Base-by-base conservation (phyloP, 2,113 vertebrate genomes). In the Sinocyclocheilus maitianheensis region DNA sequence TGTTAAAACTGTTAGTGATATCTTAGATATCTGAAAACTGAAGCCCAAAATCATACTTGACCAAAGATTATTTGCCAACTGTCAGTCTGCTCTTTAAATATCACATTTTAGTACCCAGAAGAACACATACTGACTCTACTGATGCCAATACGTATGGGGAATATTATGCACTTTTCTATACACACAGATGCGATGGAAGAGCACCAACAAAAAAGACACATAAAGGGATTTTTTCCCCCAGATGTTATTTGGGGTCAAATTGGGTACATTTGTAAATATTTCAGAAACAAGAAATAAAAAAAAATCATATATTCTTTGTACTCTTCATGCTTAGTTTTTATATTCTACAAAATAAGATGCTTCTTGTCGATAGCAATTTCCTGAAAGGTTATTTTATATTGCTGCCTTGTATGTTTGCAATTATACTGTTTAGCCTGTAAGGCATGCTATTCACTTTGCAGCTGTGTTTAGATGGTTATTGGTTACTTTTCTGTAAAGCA, bases 191-290 rank as follows among this genome's bases (percentile, higher is more conserved):
- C 60, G 22, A 63, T 63, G 79, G 60, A 81, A 18, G 79, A 20
- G 78, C 40, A 65, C 60, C 60, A 65, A 81, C 11, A 78, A 78
- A 78, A 78, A 78, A 37, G 69, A 72, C 69, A 43, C 20, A 34
- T 20, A 78, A 80, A 43, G 77, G 78, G 13, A 48, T 76, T 48
- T 51, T 48, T 48, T 48, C 9, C 9, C 46, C 12, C 60, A 81
- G 60, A 81, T 81, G 60, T 48, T 48, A 18, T 46, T 26, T 65
- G 60, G 60, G 43, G 79, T 48, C n/a, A 16, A 48, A 10, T 34
- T 81, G 40, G 60, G 79, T 65, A 65, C 37, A 81, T 81, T 7
- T 81, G 79, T 81, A 81, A n/a, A 60, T 79, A 79, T 60, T 37
- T 79, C 9, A 40, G 11, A 40, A 63, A 80, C 3, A 16, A 14